Conservation (phyloP, 2,113 vertebrate species). For the Puffinus mauretanicus region DNA sequence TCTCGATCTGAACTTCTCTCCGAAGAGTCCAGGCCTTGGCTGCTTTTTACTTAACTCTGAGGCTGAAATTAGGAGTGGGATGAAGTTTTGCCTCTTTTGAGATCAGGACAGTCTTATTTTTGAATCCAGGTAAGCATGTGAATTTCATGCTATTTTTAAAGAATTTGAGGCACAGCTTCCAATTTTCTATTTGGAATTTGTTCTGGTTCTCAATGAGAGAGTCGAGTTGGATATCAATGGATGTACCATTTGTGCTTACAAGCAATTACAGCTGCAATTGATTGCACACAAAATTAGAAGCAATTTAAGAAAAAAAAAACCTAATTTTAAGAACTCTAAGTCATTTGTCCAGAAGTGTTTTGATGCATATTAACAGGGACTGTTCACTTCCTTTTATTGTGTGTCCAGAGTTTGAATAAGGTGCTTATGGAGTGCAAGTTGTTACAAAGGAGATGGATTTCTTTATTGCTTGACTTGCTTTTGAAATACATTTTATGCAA, state of each 20-base stretch:
- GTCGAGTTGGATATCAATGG: background rate
- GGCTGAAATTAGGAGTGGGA: background rate
- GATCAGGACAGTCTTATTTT: background rate
- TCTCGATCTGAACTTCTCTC: background rate
- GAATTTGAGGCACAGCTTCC: background rate
- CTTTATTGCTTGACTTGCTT: background rate
- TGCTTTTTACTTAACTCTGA: background rate
- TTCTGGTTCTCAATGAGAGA: background rate
- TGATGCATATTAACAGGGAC: background rate
- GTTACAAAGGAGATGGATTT: background rate
- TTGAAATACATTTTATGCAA: conserved; percentile 3
- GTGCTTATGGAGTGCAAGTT: background rate
- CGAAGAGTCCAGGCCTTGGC: background rate
- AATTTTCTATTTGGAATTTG: background rate
- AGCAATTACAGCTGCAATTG: background rate
- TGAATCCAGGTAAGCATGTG: background rate
- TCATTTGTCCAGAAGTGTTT: background rate
- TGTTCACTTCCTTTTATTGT: background rate
- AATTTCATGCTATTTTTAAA: background rate
- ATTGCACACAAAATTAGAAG: background rate
- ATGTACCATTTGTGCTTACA: background rate
- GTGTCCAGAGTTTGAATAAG: background rate
- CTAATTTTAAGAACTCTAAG: background rate
- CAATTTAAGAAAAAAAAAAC: background rate
- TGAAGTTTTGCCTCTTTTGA: background rate